Base-by-base conservation (phyloP, 2,888 invertebrate species). In the Andrena hattorfiana region DNA sequence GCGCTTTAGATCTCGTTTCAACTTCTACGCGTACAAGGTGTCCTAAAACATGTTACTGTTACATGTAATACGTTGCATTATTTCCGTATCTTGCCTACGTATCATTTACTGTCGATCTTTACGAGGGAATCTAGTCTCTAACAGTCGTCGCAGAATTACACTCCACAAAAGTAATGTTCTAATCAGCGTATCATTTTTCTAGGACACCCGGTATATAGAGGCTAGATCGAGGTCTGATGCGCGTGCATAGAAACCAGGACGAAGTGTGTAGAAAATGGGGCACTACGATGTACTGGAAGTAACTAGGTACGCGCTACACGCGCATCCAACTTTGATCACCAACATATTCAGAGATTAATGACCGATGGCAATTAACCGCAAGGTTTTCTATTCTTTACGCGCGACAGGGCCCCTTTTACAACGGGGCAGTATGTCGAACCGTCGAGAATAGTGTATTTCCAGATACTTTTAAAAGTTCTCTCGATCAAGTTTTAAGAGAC, bases 251-350 rank as follows among this genome's bases (percentile, higher is more conserved):
- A 68, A 75, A 30, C 78, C 76, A 75, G 78, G 78, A 68, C 67
- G 68, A 56, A 75, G 28, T 78, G 62, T 66, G 64, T 63, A 20
- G 62, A 68, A 68, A 75, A 75, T 2, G 76, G 66, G 30, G 66
- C 35, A 60, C 74, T 51, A 23, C 56, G 48, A 48, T 77, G 56
- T 13, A 68, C 78, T 56, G 68, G 78, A 68, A 68, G 23, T 75
- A 13, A 75, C 32, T 74, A 78, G 78, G 78, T 78, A 78, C 32
- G 78, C 78, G 78, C 78, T 54, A 78, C 75, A 78, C 75, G 76
- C 76, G 78, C 76, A 78, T 78, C 78, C 75, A 75, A 75, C 78
- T 78, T 78, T 78, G 78, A 75, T 78, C 76, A 20, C 62, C 48
- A 8, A 56, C 13, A 54, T 48, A 26, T 32, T 13, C 7, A 67